Percentiles rank a stretch among this genome's conserved stretches.
Evolutionary conservation across 2,113 vertebrate genomes (phyloP).

Genomic region (Delphinus delphis): DNA sequence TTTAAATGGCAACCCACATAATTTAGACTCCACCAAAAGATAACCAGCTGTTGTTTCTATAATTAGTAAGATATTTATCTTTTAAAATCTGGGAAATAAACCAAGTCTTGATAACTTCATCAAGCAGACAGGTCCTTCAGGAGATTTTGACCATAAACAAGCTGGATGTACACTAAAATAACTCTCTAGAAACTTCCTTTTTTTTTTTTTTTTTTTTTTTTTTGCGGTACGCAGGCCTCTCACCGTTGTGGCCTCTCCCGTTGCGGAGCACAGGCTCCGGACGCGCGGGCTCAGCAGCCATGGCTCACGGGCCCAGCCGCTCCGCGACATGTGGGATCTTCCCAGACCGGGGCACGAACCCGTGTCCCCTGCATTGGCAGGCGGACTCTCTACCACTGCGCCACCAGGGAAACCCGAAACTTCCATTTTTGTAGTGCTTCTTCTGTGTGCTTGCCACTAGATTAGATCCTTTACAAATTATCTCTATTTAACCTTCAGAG

Average conservation of each 20-base stretch:
- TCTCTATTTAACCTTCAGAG: background rate
- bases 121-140: background rate
- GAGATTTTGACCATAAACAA: background rate
- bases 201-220: too few species aligned
- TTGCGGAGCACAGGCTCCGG: too few species aligned
- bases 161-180: background rate
- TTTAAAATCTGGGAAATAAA: constrained; percentile 23
- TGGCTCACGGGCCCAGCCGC: too few species aligned
- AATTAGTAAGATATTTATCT: background rate
- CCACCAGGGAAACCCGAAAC: too few species aligned
- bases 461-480: background rate
- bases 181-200: background rate
- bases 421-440: background rate
- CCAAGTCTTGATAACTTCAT: background rate
- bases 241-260: too few species aligned
- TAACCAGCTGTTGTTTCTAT: background rate
- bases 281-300: too few species aligned
- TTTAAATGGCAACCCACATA: background rate
- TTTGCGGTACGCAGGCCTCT: too few species aligned
- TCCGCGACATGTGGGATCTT: too few species aligned
- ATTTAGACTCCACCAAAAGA: background rate
- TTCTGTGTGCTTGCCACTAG: background rate
- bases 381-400: too few species aligned
- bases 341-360: too few species aligned
- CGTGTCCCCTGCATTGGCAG: too few species aligned